Conservation (phyloP, 92 coral and sea anemone genomes). For the Siderastrea siderea region DNA sequence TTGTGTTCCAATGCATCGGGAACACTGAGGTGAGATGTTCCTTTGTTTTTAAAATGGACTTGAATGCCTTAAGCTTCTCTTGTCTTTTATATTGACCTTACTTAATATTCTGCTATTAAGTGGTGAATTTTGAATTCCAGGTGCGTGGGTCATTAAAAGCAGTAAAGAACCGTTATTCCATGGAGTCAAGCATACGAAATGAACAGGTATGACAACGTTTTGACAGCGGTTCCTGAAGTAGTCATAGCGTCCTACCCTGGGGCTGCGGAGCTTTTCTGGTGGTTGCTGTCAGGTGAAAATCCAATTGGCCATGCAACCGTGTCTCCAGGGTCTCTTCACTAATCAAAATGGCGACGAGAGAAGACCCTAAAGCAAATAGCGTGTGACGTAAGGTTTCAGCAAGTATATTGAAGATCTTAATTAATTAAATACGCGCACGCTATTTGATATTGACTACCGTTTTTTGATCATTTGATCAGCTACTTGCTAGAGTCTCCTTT, state of each 20-base stretch:
- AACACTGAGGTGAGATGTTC: constrained; percentile 44
- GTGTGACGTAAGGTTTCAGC: no score
- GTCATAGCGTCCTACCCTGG: neutral
- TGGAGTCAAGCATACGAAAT: constrained; percentile 14
- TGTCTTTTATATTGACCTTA: neutral
- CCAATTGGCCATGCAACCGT: no score
- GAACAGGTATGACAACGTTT: constrained; percentile 18
- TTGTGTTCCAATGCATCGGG: constrained; percentile 52
- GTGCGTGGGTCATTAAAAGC: constrained; percentile 21
- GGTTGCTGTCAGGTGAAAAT: neutral
- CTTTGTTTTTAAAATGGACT: no score
- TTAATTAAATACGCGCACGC: no score
- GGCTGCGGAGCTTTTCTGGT: neutral
- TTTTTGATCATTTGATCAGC: no score
- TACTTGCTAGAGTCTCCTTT: no score
- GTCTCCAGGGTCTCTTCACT: no score
- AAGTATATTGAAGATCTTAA: no score
- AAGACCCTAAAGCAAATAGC: no score
- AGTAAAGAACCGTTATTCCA: constrained; percentile 16
- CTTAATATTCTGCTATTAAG: neutral
- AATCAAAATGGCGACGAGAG: no score
- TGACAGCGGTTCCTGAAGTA: neutral
- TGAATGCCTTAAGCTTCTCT: neutral
- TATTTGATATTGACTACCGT: no score
- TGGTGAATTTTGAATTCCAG: neutral